Evolutionary conservation across 2,888 invertebrate genomes (phyloP), one percentile per base, ranked within the genome.

Genomic region (Prenolepis imparis): DNA sequence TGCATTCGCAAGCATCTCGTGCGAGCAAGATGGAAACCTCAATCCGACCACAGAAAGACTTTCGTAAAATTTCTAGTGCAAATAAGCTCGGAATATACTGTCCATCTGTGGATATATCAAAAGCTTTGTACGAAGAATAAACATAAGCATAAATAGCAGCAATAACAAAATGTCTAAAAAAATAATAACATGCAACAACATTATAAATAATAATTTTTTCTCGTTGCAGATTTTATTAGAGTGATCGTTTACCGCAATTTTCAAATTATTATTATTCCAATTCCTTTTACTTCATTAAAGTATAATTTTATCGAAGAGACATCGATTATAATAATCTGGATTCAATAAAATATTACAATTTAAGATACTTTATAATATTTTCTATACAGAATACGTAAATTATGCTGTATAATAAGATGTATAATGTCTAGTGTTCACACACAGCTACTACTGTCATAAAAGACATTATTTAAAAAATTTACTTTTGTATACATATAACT

Each of bases 31-130:
- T 32, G 21, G 3, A 39, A 78, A 36, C 44, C 55, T 21, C 15
- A 78, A 70, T 0, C 11, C 18, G 32, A 0, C 21, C 48, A 8
- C n/a, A 52, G 32, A 52, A 67, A 48, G 8, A 28, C 18, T 48
- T 70, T 24, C 21, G 59, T 64, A 57, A 81, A 83, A 84, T 73
- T 59, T 59, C 64, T 39, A 55, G 28, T 21, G 18, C 15, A 80
- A 72, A 55, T 80, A 80, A 83, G 12, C 48, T 11, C 15, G 1
- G 0, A 52, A 18, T 39, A 41, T 72, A 80, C 8, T 39, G 15
- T 8, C 52, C 52, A 12, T 2, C 4, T 36, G 39, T 52, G 24
- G n/a, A 81, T 41, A 36, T 1, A 11, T 18, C 18, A 3, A 44
- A 59, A 36, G 57, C 12, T 67, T 57, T 21, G n/a, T 18, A 41